Conservation (phyloP, 2,797 vertebrate species). For the Picus viridis region DNA sequence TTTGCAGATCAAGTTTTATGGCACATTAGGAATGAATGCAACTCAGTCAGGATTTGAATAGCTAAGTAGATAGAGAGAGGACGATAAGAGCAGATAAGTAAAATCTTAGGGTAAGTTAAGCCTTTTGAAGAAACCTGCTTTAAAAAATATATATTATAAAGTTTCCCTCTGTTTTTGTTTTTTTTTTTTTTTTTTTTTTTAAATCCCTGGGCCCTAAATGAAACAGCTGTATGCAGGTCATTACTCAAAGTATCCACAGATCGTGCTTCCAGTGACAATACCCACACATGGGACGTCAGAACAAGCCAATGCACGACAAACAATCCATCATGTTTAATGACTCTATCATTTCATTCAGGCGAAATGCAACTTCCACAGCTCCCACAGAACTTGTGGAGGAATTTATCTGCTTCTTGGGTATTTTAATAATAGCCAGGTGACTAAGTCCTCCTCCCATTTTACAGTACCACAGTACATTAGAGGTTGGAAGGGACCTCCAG, state of each 20-base stretch:
- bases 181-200: not conserved
- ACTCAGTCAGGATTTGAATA: conserved; percentile 41
- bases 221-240: not conserved
- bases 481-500: too few relatives aligned
- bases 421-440: not conserved
- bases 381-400: not conserved
- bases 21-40: conserved; percentile 35
- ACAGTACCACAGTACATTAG: too few relatives aligned
- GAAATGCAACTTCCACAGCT: not conserved
- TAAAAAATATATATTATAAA: not conserved
- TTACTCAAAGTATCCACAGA: not conserved
- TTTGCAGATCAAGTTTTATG: conserved; percentile 41
- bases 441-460: not conserved
- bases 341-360: not conserved
- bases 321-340: not conserved
- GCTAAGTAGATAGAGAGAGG: not conserved
- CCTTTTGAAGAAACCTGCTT: not conserved
- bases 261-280: not conserved
- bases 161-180: too few relatives aligned
- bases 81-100: conserved; percentile 11
- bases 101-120: not conserved
- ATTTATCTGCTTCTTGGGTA: not conserved
- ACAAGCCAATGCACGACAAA: not conserved
- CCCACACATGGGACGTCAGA: not conserved
- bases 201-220: not conserved